Conservation (phyloP, 2,888 invertebrate species). For the Gerris lacustris region DNA sequence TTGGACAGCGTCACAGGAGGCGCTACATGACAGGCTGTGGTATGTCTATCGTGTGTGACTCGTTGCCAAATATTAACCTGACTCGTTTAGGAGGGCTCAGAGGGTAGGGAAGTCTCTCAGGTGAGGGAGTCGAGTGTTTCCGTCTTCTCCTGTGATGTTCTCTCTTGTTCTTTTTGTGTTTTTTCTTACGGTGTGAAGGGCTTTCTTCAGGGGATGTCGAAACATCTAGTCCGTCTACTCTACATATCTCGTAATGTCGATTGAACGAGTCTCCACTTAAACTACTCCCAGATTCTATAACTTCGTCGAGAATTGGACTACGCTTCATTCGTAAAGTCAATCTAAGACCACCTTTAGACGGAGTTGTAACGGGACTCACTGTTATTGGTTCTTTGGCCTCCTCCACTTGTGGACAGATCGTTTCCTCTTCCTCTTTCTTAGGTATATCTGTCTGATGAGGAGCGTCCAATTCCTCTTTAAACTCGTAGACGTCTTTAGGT, state of each 20-base stretch:
- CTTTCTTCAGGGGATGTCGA: conserved; percentile 31
- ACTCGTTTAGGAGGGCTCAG: conserved; percentile 71
- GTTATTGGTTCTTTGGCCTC: background rate
- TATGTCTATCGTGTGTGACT: conserved; percentile 77
- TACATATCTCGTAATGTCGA: conserved; percentile 72
- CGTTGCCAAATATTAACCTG: conserved; percentile 76
- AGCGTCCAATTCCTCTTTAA: conserved; percentile 35
- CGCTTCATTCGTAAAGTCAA: conserved; percentile 75
- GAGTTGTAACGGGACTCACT: background rate
- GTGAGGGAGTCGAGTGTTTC: conserved; percentile 31
- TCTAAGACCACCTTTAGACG: conserved; percentile 24
- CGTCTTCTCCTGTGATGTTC: conserved; percentile 23
- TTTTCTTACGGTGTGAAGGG: conserved; percentile 43
- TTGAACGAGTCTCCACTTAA: conserved; percentile 52
- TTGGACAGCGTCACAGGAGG: too few species aligned
- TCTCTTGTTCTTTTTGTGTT: conserved; percentile 47
- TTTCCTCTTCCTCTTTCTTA: conserved; percentile 9
- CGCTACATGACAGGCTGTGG: conserved; percentile 38
- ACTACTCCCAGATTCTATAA: conserved; percentile 65
- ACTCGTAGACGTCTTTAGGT: conserved; percentile 43
- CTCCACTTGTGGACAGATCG: conserved; percentile 13
- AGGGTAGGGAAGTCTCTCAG: background rate
- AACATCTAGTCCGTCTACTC: conserved; percentile 54
- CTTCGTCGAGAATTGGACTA: conserved; percentile 72
- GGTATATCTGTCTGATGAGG: conserved; percentile 30